Evolutionary conservation across 2,888 invertebrate species (phyloP).

Genomic region (Plagodis dolabraria): DNA sequence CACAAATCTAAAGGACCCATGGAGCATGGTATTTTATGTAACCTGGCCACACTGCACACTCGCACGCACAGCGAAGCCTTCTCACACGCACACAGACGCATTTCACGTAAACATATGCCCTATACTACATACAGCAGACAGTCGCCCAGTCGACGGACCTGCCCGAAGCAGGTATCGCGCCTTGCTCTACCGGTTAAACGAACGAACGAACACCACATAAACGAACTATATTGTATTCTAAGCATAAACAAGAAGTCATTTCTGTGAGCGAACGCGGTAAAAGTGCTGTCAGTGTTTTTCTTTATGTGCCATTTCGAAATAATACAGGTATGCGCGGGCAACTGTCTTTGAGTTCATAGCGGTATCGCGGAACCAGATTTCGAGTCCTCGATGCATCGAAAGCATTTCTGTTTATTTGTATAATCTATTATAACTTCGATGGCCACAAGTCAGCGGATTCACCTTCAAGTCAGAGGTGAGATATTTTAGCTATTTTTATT

Average conservation of each 20-base stretch:
- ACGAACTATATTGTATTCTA: constrained; percentile 58
- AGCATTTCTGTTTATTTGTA: constrained; percentile 59
- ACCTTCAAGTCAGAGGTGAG: constrained; percentile 48
- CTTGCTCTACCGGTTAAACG: constrained; percentile 75
- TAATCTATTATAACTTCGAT: constrained; percentile 39
- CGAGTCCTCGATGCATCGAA: constrained; percentile 57
- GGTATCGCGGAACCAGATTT: constrained; percentile 72
- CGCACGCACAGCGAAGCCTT: constrained; percentile 64
- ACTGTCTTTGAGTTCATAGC: constrained; percentile 62
- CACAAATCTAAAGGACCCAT: neutral
- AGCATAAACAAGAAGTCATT: constrained; percentile 34
- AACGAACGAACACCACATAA: constrained; percentile 65
- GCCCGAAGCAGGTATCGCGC: constrained; percentile 61
- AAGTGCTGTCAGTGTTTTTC: constrained; percentile 26
- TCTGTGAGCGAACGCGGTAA: constrained; percentile 27
- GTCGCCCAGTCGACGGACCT: constrained; percentile 62
- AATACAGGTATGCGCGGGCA: constrained; percentile 46
- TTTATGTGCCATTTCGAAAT: constrained; percentile 44
- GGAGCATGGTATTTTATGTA: constrained; percentile 23
- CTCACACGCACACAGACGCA: constrained; percentile 55
- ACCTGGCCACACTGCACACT: constrained; percentile 53
- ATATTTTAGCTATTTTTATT: constrained; percentile 17
- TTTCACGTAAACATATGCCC: constrained; percentile 55
- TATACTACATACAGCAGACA: constrained; percentile 44
- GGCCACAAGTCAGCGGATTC: constrained; percentile 42